These are phyloP conservation scores for Eurystomus gularis DNA, from an alignment of 2,113 vertebrate species.

Conservation along the genomic window DNA sequence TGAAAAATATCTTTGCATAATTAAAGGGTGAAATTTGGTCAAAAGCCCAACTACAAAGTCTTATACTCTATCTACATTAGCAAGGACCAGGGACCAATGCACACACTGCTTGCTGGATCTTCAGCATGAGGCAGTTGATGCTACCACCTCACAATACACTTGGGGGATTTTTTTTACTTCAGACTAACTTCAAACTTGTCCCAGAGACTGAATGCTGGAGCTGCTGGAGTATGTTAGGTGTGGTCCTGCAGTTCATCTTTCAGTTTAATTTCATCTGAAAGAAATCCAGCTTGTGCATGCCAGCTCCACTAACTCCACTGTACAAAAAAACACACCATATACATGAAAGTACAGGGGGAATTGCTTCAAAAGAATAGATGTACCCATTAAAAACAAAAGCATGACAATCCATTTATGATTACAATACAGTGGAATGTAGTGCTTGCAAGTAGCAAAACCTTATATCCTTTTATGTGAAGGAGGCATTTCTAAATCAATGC, in stretches of 20 bases:
- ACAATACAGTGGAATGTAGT: background rate
- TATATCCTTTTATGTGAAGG: background rate
- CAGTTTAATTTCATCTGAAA: background rate
- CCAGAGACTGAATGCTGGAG: background rate
- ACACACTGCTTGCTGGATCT: background rate
- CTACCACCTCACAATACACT: background rate
- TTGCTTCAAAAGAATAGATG: background rate
- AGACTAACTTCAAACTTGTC: background rate
- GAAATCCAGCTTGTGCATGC: background rate
- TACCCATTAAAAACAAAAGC: background rate
- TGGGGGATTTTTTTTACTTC: background rate
- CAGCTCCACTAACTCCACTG: background rate
- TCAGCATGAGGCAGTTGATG: background rate
- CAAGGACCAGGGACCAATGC: background rate
- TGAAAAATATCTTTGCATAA: background rate
- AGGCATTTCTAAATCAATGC: background rate
- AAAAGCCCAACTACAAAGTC: rapidly evolving
- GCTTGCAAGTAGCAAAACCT: background rate
- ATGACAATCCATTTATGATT: background rate
- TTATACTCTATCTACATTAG: background rate
- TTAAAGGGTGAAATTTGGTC: background rate
- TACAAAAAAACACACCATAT: rapidly evolving
- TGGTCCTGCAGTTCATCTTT: background rate
- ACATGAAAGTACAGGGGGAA: background rate
- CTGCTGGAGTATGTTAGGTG: background rate